Base-by-base conservation (phyloP, 1,140 invertebrate genomes). In the Magallana gigas region DNA sequence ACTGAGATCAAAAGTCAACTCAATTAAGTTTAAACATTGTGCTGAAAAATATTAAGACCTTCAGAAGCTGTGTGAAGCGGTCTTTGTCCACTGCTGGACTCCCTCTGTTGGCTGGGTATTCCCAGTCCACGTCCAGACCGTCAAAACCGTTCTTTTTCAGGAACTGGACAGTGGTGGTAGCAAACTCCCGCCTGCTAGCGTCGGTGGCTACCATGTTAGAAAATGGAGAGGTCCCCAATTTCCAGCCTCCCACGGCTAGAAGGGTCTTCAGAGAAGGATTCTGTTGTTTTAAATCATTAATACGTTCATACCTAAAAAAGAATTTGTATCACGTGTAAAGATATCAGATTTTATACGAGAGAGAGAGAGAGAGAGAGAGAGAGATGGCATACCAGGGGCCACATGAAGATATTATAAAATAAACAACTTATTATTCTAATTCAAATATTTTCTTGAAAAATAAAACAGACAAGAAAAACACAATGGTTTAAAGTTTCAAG, bases 71-170 rank as follows among this genome's bases (percentile, higher is more conserved):
- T 9, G 92, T 91, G 82, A 93, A 94, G 85, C 89, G 91, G 18
- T 93, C 88, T 83, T 94, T 95, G 84, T 99, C 98, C 91, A 98
- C 97, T 8, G 97, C 96, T 56, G 88, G 90, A 87, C 91, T 91
- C 56, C 91, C 91, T 58, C 91, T 62, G 14, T 68, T 90, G 8
- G 96, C 96, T 6, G 98, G 98, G 95, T 98, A 99, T 95, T 99
- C 98, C 98, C 98, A 99, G 93, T 99, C 98, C 0, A 99, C 97
- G 91, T 99, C 98, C 18, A 98, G 94, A 11, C 98, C 98, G 92
- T 99, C 98, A 93, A 99, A 99, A 91, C 97, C 97, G 94, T 98
- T 97, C 91, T 97, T 97, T 36, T 98, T 96, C 3, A 99, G 95
- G 95, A 98, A 99, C 91, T 98, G 97, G 80, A 99, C 98, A 6